Evolutionary conservation across 2,888 invertebrate genomes (phyloP).

Genomic region (Andrena fulva): DNA sequence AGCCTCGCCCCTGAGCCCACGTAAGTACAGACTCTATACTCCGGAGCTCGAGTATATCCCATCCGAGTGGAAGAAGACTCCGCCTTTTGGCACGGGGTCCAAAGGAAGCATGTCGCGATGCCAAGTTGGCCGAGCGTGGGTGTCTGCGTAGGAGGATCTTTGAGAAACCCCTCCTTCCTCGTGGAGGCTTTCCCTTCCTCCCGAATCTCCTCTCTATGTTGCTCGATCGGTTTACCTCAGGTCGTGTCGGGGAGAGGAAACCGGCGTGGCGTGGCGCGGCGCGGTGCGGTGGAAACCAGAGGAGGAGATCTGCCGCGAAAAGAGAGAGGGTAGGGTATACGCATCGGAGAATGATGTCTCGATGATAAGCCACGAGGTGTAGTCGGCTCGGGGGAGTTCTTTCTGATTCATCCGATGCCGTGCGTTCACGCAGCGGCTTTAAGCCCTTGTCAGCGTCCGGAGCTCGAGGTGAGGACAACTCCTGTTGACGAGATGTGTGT

Average conservation of each 20-base stretch:
- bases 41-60: slow-evolving; percentile 27
- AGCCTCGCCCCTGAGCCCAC: slow-evolving; percentile 44
- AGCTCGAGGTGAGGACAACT: slow-evolving; percentile 77
- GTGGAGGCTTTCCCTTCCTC: slow-evolving; percentile 62
- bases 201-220: slow-evolving; percentile 56
- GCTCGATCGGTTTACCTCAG: slow-evolving; percentile 31
- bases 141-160: slow-evolving; percentile 80
- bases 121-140: slow-evolving; percentile 74
- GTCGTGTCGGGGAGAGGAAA: slow-evolving; percentile 31
- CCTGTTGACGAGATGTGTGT: slow-evolving; percentile 75
- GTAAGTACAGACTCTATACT: slow-evolving; percentile 22
- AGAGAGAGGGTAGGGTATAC: slow-evolving; percentile 46
- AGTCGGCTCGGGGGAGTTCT: slow-evolving; percentile 78
- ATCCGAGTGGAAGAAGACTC: slow-evolving; percentile 53
- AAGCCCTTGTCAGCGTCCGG: slow-evolving; percentile 75
- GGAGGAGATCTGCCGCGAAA: slow-evolving; percentile 44
- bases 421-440: slow-evolving; percentile 56
- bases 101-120: slow-evolving; percentile 49
- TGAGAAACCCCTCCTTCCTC: slow-evolving; percentile 76
- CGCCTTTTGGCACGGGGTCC: slow-evolving; percentile 67
- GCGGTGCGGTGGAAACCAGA: slow-evolving; percentile 32
- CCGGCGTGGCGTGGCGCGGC: slow-evolving; percentile 7
- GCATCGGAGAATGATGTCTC: slow-evolving; percentile 78
- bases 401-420: slow-evolving; percentile 71
- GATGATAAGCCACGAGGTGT: slow-evolving; percentile 81